phyloP scores from a whole-genome alignment of 2,888 invertebrate species.

The Balanococcus diminutus region DNA sequence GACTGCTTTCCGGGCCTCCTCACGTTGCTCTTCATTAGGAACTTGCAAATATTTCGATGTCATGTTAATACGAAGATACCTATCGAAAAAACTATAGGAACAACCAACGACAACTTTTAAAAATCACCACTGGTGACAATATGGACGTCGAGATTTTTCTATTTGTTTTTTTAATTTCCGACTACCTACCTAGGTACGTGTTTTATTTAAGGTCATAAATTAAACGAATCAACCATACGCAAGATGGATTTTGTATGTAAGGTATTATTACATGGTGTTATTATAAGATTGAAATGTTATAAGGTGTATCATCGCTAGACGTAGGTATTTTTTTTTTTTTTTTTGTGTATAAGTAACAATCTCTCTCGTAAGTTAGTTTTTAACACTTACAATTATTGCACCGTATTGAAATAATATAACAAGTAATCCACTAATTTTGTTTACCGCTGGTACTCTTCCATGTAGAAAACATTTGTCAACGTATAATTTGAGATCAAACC shows the following conservation, averaged over 20 bases:
- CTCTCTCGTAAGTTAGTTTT: not conserved
- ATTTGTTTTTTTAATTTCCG: not conserved
- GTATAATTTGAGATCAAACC: not conserved
- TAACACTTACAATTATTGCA: not conserved
- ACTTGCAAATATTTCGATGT: not conserved
- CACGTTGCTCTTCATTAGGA: not conserved
- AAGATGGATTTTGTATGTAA: not conserved
- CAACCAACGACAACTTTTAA: not conserved
- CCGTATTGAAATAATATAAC: not conserved
- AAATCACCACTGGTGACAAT: not conserved
- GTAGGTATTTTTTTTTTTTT: not conserved
- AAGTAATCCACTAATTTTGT: not conserved
- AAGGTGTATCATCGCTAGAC: not conserved
- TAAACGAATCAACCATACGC: not conserved
- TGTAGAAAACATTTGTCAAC: not conserved
- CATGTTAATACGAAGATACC: not conserved
- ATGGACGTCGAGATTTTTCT: not conserved
- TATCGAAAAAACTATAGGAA: not conserved
- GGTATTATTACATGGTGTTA: not conserved
- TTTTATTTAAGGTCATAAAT: not conserved
- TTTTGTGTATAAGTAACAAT: not conserved
- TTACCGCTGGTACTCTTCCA: too few relatives aligned
- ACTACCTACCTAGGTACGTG: not conserved
- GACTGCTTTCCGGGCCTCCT: not conserved
- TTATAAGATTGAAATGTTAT: not conserved